These are phyloP conservation scores for Pagetopsis macropterus DNA, from an alignment of 2,797 vertebrate species.

Conservation along the genomic window DNA sequence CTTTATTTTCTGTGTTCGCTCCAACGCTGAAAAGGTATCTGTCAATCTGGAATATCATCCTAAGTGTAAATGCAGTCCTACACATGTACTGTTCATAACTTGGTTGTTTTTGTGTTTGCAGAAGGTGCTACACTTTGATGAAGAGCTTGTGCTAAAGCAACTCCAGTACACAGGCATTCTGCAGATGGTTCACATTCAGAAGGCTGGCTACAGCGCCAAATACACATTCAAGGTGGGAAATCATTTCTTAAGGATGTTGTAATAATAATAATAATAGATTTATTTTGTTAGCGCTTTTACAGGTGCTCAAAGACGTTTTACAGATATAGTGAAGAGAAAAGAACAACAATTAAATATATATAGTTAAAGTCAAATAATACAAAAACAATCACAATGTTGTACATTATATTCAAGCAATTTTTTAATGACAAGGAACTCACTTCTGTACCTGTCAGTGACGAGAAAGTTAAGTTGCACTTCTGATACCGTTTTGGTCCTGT, in stretches of 20 bases:
- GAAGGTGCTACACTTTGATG: constrained; percentile 92
- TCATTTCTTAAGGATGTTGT: background rate
- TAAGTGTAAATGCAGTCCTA: background rate
- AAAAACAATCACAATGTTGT: background rate
- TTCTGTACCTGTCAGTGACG: background rate
- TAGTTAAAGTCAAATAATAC: too few relatives aligned
- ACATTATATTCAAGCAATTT: background rate
- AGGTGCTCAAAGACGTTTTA: too few relatives aligned
- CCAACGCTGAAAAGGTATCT: constrained; percentile 91
- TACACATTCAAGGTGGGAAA: constrained; percentile 90
- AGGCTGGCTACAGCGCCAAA: constrained; percentile 92
- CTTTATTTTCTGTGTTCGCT: constrained; percentile 94
- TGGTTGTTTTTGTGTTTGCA: constrained; percentile 64
- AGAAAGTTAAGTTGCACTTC: background rate
- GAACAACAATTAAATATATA: too few relatives aligned
- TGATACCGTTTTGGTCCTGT: constrained; percentile 20
- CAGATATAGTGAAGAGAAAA: too few relatives aligned
- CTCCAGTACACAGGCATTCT: constrained; percentile 90
- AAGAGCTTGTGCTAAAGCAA: constrained; percentile 90
- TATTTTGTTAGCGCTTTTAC: too few relatives aligned
- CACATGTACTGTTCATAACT: background rate
- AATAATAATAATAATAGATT: too few relatives aligned
- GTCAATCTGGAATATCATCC: background rate
- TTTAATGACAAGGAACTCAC: background rate
- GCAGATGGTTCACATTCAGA: constrained; percentile 90